Evolutionary conservation across 2,113 vertebrate species (phyloP), one percentile per base, ranked within the genome.

Genomic region (Irena cyanogastra): DNA sequence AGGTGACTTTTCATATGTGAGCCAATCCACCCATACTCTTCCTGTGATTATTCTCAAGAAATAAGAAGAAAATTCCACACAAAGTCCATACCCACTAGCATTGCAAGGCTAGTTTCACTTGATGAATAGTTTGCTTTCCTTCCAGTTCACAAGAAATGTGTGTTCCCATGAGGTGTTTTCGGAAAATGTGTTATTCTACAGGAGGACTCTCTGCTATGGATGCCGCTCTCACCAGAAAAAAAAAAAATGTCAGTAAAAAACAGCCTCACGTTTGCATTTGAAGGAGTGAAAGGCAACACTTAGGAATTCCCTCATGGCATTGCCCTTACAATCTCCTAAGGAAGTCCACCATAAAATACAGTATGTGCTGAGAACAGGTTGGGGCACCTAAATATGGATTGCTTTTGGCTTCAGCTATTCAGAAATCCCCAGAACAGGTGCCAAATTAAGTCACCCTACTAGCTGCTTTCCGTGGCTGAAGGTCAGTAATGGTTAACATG

Each of bases 401-500:
- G 83, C 33, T 97, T 97, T 97, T 96, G 97, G 95, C 97, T 97
- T 94, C 95, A 93, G 90, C 83, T 95, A 10, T 65, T 92, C 77
- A 97, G 97, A 97, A 98, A 97, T 97, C 91, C 94, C 79, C 88
- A 79, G 92, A 97, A 90, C 96, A 97, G 97, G 94, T 97, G 97
- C 94, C 95, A 97, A 86, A 94, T 94, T 94, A 97, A 96, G 92
- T 97, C 95, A 97, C 76, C 59, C 84, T 93, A 54, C 53, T 96
- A 92, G 96, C 87, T 97, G 94, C 94, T 97, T 97, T 96, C 93
- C 91, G 30, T 91, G 83, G 82, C 89, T 97, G 92, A 97, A 95
- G 95, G 97, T 97, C 97, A 97, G 94, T 86, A 86, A 93, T 53
- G 91, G 92, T 95, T 94, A 97, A 96, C 91, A 79, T 18, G 44